Percentiles rank a stretch among this genome's conserved stretches.
Conservation (phyloP, 1,140 invertebrate genomes). For the Helicorthomorpha holstii region DNA sequence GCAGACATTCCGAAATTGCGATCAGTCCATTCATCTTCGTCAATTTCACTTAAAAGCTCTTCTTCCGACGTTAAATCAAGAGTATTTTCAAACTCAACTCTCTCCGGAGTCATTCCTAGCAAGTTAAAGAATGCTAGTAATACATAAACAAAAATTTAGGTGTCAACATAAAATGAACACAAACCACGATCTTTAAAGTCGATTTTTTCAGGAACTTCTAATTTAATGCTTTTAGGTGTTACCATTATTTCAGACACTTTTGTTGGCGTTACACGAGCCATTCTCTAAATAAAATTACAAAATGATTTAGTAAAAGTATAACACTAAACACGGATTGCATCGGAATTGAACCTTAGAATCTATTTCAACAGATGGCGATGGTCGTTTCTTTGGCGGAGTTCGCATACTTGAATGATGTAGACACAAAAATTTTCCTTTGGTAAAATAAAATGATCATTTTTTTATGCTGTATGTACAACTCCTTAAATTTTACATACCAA, state of each 20-base stretch:
- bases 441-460: conserved; percentile 7
- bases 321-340: neutral
- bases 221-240: neutral
- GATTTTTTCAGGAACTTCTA: neutral
- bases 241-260: neutral
- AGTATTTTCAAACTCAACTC: conserved; percentile 59
- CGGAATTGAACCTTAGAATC: neutral
- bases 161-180: neutral
- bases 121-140: neutral
- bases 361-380: neutral
- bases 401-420: conserved; percentile 44
- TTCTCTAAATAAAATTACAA: too few relatives aligned
- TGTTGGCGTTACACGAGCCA: too few relatives aligned
- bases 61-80: conserved; percentile 38
- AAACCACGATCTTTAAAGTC: neutral
- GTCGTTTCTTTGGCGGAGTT: conserved; percentile 5
- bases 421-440: conserved; percentile 49
- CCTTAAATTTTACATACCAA: too few relatives aligned
- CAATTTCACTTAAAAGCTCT: conserved; percentile 57
- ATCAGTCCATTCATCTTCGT: conserved; percentile 86
- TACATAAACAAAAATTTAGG: neutral
- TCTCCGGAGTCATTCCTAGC: conserved; percentile 48
- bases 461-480: too few relatives aligned
- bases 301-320: neutral
- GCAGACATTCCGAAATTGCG: conserved; percentile 65